Base-by-base conservation (phyloP, 2,888 invertebrate genomes). In the Cerastis leucographa region DNA sequence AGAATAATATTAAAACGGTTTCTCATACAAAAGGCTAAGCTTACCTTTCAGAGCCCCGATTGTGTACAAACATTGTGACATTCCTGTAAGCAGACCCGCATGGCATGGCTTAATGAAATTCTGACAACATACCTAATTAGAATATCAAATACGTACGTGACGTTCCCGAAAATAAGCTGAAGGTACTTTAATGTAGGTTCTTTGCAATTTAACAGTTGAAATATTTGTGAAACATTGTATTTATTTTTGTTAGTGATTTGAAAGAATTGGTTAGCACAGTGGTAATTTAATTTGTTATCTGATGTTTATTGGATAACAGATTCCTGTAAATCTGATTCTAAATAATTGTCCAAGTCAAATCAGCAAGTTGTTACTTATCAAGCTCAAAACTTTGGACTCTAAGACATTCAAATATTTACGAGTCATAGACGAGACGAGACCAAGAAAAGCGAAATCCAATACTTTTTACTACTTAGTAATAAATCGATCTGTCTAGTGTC, bases 61-160 rank as follows among this genome's bases (percentile, higher is more conserved):
- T 72, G 70, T 72, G 70, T 70, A 62, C 64, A 67, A 73, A 80
- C 46, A 71, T 81, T 77, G 83, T 74, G 77, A 85, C 82, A 84
- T 84, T 81, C 61, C 59, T 72, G 77, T 64, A 74, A 65, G 77
- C 82, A 61, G n/a, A 74, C 86, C 86, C 86, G 86, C 87, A 87
- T 87, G 66, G 64, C 76, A 75, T 71, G 65, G 64, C 71, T 71
- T 84, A 77, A 77, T 84, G 76, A 78, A 80, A 84, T 86, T 83
- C 80, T 80, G 80, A 81, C 86, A 81, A 81, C 87, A 81, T 73
- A 73, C 73, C 69, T 76, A 67, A 77, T 87, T 84, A 81, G 86
- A 87, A 87, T 85, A 80, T 69, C 59, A 76, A 87, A 84, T 78
- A 74, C 19, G 29, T 62, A 72, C 79, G 76, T 83, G 76, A 71